Conservation (phyloP, 2,888 invertebrate genomes). For the Dioctria linearis region DNA sequence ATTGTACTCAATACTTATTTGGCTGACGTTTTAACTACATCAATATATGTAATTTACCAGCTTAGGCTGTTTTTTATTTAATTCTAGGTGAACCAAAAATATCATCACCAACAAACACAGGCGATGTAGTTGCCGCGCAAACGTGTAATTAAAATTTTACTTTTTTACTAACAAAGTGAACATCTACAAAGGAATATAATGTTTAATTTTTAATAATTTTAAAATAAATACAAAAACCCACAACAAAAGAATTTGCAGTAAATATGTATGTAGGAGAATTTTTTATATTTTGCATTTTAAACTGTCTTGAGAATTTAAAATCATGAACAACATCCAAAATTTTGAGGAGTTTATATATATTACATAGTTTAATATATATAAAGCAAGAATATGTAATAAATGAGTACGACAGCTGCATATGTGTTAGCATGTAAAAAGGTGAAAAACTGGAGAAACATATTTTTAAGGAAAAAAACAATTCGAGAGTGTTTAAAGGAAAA, state of each 20-base stretch:
- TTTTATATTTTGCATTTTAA: slow-evolving; percentile 39
- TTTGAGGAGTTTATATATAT: slow-evolving; percentile 4
- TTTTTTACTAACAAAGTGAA: slow-evolving; percentile 46
- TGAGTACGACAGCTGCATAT: slow-evolving; percentile 26
- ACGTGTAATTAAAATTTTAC: slow-evolving; percentile 58
- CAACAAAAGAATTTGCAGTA: slow-evolving; percentile 24
- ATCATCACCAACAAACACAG: slow-evolving; percentile 64
- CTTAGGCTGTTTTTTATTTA: slow-evolving; percentile 19
- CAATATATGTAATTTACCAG: neutral
- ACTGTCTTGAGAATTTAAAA: slow-evolving; percentile 11
- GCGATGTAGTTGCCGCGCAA: slow-evolving; percentile 58
- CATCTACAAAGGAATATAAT: slow-evolving; percentile 39
- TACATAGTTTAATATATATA: slow-evolving; percentile 11
- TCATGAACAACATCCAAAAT: too few relatives aligned
- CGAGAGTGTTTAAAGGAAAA: slow-evolving; percentile 33
- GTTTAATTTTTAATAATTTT: slow-evolving; percentile 44
- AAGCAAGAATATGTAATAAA: slow-evolving; percentile 28
- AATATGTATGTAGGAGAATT: slow-evolving; percentile 26
- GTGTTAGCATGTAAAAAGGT: slow-evolving; percentile 46
- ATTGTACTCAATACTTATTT: too few relatives aligned
- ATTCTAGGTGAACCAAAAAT: slow-evolving; percentile 68
- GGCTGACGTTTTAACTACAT: too few relatives aligned
- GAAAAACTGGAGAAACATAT: slow-evolving; percentile 44
- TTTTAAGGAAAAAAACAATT: slow-evolving; percentile 38
- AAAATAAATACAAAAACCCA: slow-evolving; percentile 29